A percentile compares a stretch with the other conserved stretches of the same genome.
Conservation (phyloP, 2,888 invertebrate genomes). For the Callimorpha dominula region DNA sequence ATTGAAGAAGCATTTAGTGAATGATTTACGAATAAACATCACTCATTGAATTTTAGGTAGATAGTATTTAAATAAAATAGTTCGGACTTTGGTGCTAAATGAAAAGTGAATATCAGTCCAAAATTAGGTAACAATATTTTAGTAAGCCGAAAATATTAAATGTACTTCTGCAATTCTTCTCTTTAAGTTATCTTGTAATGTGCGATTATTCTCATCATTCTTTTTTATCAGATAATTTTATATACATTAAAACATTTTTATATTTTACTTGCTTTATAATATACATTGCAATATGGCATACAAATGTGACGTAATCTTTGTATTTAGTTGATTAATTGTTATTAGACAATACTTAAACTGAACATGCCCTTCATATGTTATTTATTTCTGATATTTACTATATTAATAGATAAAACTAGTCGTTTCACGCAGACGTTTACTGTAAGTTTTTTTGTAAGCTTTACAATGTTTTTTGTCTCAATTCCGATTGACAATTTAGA, state of each 20-base stretch:
- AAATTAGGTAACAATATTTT: slow-evolving; percentile 59
- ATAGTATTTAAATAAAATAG: slow-evolving; percentile 72
- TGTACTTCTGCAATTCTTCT: slow-evolving; percentile 29
- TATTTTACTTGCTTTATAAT: slow-evolving; percentile 16
- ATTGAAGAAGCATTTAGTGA: slow-evolving; percentile 22
- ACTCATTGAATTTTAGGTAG: slow-evolving; percentile 63
- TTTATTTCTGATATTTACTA: slow-evolving; percentile 22
- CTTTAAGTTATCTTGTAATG: slow-evolving; percentile 20
- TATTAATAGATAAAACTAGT: slow-evolving; percentile 45
- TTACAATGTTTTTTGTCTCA: slow-evolving; percentile 30
- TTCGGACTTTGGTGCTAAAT: slow-evolving; percentile 83
- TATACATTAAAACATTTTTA: slow-evolving; percentile 15
- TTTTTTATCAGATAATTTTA: slow-evolving; percentile 11
- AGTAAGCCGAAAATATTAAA: slow-evolving; percentile 40
- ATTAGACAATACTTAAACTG: slow-evolving; percentile 19
- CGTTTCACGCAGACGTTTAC: slow-evolving; percentile 35
- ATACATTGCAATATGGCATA: slow-evolving; percentile 25
- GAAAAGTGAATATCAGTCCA: slow-evolving; percentile 72
- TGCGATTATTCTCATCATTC: slow-evolving; percentile 13
- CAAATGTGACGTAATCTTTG: slow-evolving; percentile 31
- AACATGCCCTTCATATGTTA: slow-evolving; percentile 6
- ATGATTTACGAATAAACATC: slow-evolving; percentile 35
- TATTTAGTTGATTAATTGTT: slow-evolving; percentile 14
- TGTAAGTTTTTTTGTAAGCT: slow-evolving; percentile 35
- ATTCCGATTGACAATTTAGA: slow-evolving; percentile 32